These are phyloP conservation scores for Coracopsis vasa DNA, from an alignment of 2,113 vertebrate species.

Conservation along the genomic window DNA sequence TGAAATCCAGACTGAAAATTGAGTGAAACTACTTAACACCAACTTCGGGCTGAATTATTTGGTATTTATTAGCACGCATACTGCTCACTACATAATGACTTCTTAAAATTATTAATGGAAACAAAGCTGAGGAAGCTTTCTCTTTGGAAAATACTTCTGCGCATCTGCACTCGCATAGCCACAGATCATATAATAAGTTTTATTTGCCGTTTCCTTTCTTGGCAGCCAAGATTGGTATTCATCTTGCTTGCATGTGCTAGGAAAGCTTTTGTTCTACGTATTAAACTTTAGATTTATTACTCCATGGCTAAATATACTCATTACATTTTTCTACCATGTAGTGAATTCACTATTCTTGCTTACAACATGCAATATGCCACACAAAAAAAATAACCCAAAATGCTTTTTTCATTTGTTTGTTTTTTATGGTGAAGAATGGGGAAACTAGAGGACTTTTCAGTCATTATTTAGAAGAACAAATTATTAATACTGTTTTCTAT, in stretches of 20 bases:
- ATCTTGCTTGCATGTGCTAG: background rate
- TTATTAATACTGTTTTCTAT: background rate
- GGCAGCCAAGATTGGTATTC: background rate
- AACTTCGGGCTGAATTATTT: background rate
- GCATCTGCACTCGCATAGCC: background rate
- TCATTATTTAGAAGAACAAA: background rate
- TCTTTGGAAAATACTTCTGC: background rate
- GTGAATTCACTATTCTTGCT: background rate
- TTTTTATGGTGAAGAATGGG: background rate
- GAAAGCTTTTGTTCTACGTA: background rate
- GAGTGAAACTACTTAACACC: background rate
- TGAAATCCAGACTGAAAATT: background rate
- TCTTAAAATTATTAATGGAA: conserved; percentile 3
- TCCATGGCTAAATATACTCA: background rate
- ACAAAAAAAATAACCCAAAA: background rate
- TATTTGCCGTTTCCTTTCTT: conserved; percentile 18
- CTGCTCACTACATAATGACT: background rate
- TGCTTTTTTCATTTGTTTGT: background rate
- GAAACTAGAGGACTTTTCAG: background rate
- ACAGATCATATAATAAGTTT: background rate
- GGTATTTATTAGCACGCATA: background rate
- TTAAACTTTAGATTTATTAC: conserved; percentile 41
- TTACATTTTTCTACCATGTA: background rate
- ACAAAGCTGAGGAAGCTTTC: background rate
- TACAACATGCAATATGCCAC: background rate